Evolutionary conservation across 2,113 vertebrate species (phyloP), one percentile per base, ranked within the genome.

Genomic region (Piprites chloris): DNA sequence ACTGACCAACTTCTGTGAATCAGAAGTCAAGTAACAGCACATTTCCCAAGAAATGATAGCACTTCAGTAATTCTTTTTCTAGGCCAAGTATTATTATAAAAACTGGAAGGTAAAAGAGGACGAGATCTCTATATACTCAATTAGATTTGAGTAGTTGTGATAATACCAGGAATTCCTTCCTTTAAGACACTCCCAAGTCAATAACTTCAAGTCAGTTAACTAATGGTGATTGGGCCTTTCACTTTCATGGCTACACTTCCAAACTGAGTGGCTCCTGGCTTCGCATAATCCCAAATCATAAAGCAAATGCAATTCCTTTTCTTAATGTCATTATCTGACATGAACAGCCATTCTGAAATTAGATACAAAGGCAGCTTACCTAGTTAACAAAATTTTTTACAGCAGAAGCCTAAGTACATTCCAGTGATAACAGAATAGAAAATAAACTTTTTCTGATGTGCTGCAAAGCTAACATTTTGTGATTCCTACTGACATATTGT

Each of bases 191-290:
- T 49, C 27, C 11, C 52, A 39, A 39, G 6, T 55, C 37, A 72
- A 12, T 41, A 75, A 75, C 6, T 20, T 50, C 8, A 68, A 69
- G 23, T 42, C 33, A 75, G 42, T 26, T 78, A 56, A 55, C 9
- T 41, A 75, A 81, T 0, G 0, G 12, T 14, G 47, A 39, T 0
- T 50, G 20, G 23, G 20, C 12, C 52, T 37, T 59, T 52, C 11
- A n/a, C 22, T 65, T 89, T 46, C 62, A 89, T 85, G 75, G 22
- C 7, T 53, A 0, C 6, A 67, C 4, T 49, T 72, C 16, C 27
- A 72, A 84, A 71, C 11, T 5, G 3, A 66, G 16, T 5, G 15
- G 23, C 12, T 69, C 24, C 30, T 28, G 18, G 18, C n/a, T 82
- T 82, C 49, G 16, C 26, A 21, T 20, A 74, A 66, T 6, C 22